Evolutionary conservation across 1,140 invertebrate species (phyloP), one percentile per base, ranked within the genome.

Genomic region (Drosophila subpulchrella): DNA sequence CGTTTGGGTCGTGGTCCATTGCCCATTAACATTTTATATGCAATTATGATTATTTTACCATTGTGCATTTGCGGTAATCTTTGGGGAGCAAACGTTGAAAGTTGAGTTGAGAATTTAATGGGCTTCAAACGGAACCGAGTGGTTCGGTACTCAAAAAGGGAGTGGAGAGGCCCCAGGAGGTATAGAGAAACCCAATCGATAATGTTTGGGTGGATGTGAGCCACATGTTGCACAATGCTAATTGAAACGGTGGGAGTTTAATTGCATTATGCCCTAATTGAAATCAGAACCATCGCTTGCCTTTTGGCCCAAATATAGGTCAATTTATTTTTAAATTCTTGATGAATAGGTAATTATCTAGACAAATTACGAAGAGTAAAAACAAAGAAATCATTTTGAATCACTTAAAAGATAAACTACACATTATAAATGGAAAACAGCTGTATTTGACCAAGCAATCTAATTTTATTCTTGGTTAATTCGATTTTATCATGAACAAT

Each of bases 21-120:
- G 83, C 83, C 83, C 83, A 88, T 88, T 88, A 88, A 88, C 83
- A 88, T 88, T 88, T 86, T 88, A 89, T 88, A 88, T 88, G 83
- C 83, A 88, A 88, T 88, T 88, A 88, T 88, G 83, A 88, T 88
- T 88, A 88, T 88, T 88, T 89, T 89, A 83, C 83, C 83, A 89
- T 88, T 88, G 83, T 89, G 83, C 83, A 88, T 88, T 88, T 89
- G 83, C 67, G 83, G 84, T 88, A 88, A 88, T 88, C 83, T 88
- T 88, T 80, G 76, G 83, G 83, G 83, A 88, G 79, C 75, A 66
- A 80, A 74, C 80, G 84, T 67, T 76, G 72, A 63, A 88, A 86
- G 78, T 82, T 75, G 71, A 32, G 61, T 32, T 65, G 62, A 24
- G 53, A 88, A 82, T 85, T 78, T 85, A 78, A 85, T 82, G 82